Base-by-base conservation (phyloP, 2,113 vertebrate species). In the Capreolus pygargus region DNA sequence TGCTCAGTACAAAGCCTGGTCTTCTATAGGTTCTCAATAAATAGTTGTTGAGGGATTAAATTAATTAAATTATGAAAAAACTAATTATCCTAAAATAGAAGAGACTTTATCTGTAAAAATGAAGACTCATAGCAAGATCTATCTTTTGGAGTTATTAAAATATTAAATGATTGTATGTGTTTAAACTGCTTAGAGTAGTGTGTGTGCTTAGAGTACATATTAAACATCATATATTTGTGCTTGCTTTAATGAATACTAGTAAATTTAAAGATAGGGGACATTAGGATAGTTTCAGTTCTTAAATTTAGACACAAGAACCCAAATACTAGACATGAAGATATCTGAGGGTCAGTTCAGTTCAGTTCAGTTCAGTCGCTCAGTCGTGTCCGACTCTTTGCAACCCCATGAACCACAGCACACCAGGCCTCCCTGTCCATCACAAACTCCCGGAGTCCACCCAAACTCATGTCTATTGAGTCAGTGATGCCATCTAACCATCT, bases 321-420 rank as follows among this genome's bases (percentile, higher is more conserved):
- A 81, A 87, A 27, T n/a, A 11, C 45, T 58, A 70, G 54, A 76
- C 17, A 11, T 55, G 30, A 36, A 8, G 16, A 39, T 87, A 33
- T 10, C 8, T 19, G 8, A 45, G 16, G 7, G 1, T 70, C 64
- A 67, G 4, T 21, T 67, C 64, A n/a, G 7, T 67, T 67, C 33
- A n/a, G 7, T 64, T 67, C 16, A 19, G 8, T 67, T 67, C 61
- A n/a, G 61, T 67, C 61, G 0, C 16, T 10, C 33, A 67, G 64
- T 67, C 1, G 0, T n/a, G 33, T 4, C 64, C 0, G 0, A 36
- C 16, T 67, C 16, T n/a, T 67, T 67, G 64, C 8, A 2, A 67
- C 64, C 16, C 16, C 64, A 67, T 67, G 64, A 67, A n/a, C 8
- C 0, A 1, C 30, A 17, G 30, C 30, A 67, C 8, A 4, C 33